A percentile compares a stretch with the other conserved stretches of the same genome.
Evolutionary conservation across 2,113 vertebrate species (phyloP).

Genomic region (Bufo bufo): DNA sequence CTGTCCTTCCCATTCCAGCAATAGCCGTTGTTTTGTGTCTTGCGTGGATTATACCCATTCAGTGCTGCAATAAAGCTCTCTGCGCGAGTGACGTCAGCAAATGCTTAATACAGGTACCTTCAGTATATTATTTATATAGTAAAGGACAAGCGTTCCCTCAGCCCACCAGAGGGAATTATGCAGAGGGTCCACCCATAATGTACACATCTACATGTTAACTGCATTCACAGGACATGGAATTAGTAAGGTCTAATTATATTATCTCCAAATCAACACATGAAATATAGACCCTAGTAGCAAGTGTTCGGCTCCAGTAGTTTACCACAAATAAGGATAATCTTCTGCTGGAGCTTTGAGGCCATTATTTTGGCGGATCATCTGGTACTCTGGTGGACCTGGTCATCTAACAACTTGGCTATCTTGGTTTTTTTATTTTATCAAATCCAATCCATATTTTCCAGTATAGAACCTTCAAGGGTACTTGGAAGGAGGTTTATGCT

Average conservation of each 20-base stretch:
- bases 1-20: conserved; percentile 65
- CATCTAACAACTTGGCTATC: no score
- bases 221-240: background rate
- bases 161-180: background rate
- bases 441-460: no score
- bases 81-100: conserved; percentile 98
- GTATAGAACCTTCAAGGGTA: no score
- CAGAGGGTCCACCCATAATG: background rate
- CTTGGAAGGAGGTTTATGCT: no score
- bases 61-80: conserved; percentile 93
- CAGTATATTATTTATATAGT: background rate
- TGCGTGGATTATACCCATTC: conserved; percentile 73
- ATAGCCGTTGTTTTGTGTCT: conserved; percentile 75
- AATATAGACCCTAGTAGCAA: no score
- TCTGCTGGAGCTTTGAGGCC: no score
- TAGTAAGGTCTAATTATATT: background rate
- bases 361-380: no score
- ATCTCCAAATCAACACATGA: background rate
- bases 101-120: conserved; percentile 92
- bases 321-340: no score
- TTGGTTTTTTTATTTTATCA: no score
- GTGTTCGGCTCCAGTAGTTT: no score
- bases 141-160: background rate
- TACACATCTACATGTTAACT: background rate
- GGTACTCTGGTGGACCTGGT: no score